Conservation (phyloP, 2,888 invertebrate genomes). For the Leucophenga montana region DNA sequence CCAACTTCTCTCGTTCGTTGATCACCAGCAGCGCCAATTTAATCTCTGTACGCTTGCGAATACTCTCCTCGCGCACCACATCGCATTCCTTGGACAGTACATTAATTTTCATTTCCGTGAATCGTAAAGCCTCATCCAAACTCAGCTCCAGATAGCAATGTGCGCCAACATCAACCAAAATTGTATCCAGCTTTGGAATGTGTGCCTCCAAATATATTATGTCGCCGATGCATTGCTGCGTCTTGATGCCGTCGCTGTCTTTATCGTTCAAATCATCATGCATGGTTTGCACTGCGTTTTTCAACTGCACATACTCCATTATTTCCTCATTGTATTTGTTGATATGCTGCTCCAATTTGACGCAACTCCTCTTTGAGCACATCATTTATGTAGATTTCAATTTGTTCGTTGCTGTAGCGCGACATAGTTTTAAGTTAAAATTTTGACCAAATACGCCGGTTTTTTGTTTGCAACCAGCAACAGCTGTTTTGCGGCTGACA, state of each 20-base stretch:
- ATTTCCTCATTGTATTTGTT: slow-evolving; percentile 80
- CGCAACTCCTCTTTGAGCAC: slow-evolving; percentile 82
- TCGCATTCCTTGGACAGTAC: slow-evolving; percentile 78
- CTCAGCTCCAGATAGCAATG: slow-evolving; percentile 84
- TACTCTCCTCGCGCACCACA: slow-evolving; percentile 79
- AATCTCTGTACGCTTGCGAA: slow-evolving; percentile 84
- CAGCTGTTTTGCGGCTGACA: neutral
- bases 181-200: slow-evolving; percentile 75
- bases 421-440: slow-evolving; percentile 4
- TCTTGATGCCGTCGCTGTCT: slow-evolving; percentile 77
- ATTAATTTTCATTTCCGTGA: slow-evolving; percentile 81
- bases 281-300: slow-evolving; percentile 80
- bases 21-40: slow-evolving; percentile 84
- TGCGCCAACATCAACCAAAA: slow-evolving; percentile 84
- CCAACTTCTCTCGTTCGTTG: slow-evolving; percentile 75
- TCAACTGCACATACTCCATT: slow-evolving; percentile 82
- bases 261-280: slow-evolving; percentile 66
- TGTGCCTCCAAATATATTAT: slow-evolving; percentile 86
- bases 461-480: neutral
- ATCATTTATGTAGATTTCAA: slow-evolving; percentile 85
- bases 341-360: slow-evolving; percentile 78
- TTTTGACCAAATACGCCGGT: neutral
- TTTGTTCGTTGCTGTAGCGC: slow-evolving; percentile 46
- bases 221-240: slow-evolving; percentile 86
- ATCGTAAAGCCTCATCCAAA: slow-evolving; percentile 80